Conservation (phyloP, 2,113 vertebrate species). For the Leuciscus idus region DNA sequence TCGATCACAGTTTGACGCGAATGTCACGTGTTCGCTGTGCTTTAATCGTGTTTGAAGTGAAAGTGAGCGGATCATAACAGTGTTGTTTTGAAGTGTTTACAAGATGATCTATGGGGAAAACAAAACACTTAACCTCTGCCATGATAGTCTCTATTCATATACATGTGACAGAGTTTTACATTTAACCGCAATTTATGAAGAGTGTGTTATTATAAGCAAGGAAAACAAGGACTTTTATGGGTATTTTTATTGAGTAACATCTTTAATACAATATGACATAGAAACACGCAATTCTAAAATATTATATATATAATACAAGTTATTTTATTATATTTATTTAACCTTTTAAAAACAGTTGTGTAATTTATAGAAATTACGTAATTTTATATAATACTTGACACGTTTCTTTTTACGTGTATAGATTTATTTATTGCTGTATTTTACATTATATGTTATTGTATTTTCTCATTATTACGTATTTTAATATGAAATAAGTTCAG, state of each 20-base stretch:
- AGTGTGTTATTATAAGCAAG: not conserved
- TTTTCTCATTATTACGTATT: not conserved
- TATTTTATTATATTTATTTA: too few relatives aligned
- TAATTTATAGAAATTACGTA: too few relatives aligned
- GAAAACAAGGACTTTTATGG: not conserved
- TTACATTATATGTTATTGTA: not conserved
- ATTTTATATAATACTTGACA: not conserved
- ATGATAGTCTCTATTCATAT: not conserved
- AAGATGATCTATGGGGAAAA: not conserved
- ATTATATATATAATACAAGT: too few relatives aligned
- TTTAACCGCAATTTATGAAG: not conserved
- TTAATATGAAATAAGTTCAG: not conserved
- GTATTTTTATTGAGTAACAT: not conserved
- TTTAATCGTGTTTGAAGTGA: conserved; percentile 10
- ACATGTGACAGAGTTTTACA: not conserved
- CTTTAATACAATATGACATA: not conserved
- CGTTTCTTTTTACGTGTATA: not conserved
- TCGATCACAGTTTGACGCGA: not conserved
- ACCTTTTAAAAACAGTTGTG: too few relatives aligned
- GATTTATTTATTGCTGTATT: not conserved
- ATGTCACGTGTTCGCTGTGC: not conserved
- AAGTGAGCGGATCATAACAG: conserved; percentile 28
- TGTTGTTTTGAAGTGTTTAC: not conserved
- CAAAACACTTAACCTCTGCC: not conserved
- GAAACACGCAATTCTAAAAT: not conserved